Conservation (phyloP, 1,140 invertebrate genomes). For the Belonocnema kinseyi region DNA sequence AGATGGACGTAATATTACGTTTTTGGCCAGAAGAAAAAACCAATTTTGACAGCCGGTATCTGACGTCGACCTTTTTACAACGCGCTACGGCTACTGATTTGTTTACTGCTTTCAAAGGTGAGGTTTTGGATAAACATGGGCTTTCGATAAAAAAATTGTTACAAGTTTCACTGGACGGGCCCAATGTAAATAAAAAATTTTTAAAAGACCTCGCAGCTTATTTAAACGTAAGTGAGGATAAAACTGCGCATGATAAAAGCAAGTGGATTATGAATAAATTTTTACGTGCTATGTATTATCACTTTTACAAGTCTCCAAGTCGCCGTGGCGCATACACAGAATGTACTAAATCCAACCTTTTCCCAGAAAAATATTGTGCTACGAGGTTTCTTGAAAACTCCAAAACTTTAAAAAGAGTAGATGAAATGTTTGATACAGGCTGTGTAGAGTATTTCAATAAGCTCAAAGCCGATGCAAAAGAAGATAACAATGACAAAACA, state of each 20-base stretch:
- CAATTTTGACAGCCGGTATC: background rate
- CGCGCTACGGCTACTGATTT: background rate
- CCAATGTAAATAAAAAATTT: background rate
- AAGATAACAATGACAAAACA: no score
- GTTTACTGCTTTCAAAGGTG: background rate
- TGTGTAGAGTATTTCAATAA: no score
- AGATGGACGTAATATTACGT: constrained; percentile 7
- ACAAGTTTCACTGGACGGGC: constrained; percentile 1
- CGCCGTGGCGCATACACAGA: no score
- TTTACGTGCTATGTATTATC: background rate
- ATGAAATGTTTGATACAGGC: accelerated
- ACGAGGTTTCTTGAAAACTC: no score
- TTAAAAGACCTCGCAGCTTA: background rate
- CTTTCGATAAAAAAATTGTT: background rate
- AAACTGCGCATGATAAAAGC: background rate
- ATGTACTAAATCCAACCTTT: no score
- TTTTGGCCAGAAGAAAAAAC: constrained; percentile 5
- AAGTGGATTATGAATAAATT: background rate
- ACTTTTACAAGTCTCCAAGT: no score
- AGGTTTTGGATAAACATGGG: background rate
- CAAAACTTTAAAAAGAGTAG: no score
- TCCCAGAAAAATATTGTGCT: no score
- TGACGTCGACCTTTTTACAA: background rate
- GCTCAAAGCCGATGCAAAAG: no score
- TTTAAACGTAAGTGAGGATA: background rate